Evolutionary conservation across 2,113 vertebrate species (phyloP).

Genomic region (Crotophaga sulcirostris): DNA sequence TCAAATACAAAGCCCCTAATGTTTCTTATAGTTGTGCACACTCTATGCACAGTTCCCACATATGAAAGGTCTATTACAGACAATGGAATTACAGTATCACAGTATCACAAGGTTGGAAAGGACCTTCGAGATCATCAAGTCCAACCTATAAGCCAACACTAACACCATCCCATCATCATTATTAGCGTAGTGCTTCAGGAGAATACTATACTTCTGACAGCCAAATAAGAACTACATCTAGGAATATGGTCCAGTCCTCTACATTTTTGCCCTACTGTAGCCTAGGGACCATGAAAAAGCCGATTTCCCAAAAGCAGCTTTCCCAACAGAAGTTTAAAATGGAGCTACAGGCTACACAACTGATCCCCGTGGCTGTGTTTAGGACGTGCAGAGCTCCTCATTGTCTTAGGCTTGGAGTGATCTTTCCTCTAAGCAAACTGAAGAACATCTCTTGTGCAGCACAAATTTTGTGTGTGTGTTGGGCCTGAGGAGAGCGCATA

Average conservation of each 20-base stretch:
- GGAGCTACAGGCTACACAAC: not conserved
- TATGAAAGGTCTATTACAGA: not conserved
- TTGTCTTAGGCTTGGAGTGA: not conserved
- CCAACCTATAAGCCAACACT: too few species aligned
- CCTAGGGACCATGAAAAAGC: not conserved
- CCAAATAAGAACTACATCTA: not conserved
- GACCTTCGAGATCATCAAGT: too few species aligned
- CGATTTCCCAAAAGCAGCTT: not conserved
- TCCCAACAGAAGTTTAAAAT: not conserved
- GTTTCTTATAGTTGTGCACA: not conserved
- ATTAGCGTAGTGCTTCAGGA: not conserved
- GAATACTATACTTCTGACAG: not conserved
- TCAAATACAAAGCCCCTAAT: not conserved
- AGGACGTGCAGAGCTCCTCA: not conserved
- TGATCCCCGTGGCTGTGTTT: not conserved
- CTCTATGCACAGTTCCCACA: not conserved
- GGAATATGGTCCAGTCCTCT: not conserved
- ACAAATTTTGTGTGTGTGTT: not conserved
- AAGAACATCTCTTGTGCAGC: not conserved
- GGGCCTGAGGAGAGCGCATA: rapidly evolving
- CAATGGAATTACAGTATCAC: too few species aligned
- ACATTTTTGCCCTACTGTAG: not conserved
- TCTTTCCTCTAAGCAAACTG: not conserved
- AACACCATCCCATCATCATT: too few species aligned
- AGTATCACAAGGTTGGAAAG: too few species aligned